A percentile compares a stretch with the other conserved stretches of the same genome.
phyloP scores from a whole-genome alignment of 2,888 invertebrate genomes.

The Melanophora roralis region DNA sequence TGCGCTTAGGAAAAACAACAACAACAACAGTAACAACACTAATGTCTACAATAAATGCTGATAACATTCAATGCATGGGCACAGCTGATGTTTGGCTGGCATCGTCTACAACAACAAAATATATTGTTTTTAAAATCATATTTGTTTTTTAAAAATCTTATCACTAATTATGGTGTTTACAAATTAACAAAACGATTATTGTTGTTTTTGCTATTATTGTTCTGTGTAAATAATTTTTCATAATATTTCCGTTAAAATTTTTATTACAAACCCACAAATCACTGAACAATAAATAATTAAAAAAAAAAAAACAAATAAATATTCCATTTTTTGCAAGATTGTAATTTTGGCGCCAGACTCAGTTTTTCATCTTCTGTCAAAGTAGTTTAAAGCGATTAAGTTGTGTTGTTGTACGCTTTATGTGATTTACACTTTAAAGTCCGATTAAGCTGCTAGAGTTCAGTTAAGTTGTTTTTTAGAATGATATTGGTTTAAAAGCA shows the following conservation, averaged over 20 bases:
- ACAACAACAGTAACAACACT: not conserved
- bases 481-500: not conserved
- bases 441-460: constrained; percentile 62
- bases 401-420: constrained; percentile 17
- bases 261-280: too few species aligned
- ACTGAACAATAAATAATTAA: too few species aligned
- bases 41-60: constrained; percentile 10
- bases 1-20: constrained; percentile 13
- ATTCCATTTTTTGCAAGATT: not conserved
- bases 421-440: constrained; percentile 18
- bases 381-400: constrained; percentile 53
- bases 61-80: constrained; percentile 7
- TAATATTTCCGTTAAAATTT: constrained; percentile 52
- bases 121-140: constrained; percentile 1
- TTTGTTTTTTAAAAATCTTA: constrained; percentile 41
- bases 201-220: not conserved
- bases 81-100: not conserved
- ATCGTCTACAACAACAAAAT: not conserved
- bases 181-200: constrained; percentile 48
- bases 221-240: not conserved
- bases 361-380: constrained; percentile 32
- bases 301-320: not conserved
- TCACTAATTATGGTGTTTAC: constrained; percentile 58
- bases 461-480: constrained; percentile 42
- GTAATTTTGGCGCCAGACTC: constrained; percentile 53